These are phyloP conservation scores for Hemicrepidius hirtus DNA, from an alignment of 2,888 invertebrate species.

Conservation along the genomic window DNA sequence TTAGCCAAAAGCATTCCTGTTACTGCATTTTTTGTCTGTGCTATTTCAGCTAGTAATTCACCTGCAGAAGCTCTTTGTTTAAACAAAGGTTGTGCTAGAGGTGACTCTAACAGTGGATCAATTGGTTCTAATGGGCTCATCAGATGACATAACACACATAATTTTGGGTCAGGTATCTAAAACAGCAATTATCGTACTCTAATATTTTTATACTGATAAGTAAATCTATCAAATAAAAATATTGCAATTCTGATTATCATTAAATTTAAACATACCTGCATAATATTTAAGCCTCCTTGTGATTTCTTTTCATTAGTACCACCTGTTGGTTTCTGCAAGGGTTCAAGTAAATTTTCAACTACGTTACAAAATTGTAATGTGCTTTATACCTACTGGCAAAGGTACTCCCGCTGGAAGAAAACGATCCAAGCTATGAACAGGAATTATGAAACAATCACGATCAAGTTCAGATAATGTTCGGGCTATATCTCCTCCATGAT, in stretches of 20 bases:
- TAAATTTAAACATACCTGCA: slow-evolving; percentile 64
- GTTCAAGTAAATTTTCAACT: slow-evolving; percentile 38
- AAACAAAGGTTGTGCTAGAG: slow-evolving; percentile 85
- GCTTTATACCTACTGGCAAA: slow-evolving; percentile 74
- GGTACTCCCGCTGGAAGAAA: slow-evolving; percentile 94
- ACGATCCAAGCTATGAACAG: slow-evolving; percentile 89
- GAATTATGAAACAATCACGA: slow-evolving; percentile 95
- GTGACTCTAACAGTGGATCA: slow-evolving; percentile 90
- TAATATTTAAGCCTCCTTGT: slow-evolving; percentile 68
- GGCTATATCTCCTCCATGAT: slow-evolving; percentile 60
- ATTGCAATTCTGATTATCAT: too few relatives aligned
- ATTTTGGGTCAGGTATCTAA: slow-evolving; percentile 89
- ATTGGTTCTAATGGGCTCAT: slow-evolving; percentile 92
- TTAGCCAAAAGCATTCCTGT: slow-evolving; percentile 92
- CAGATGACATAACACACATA: slow-evolving; percentile 90
- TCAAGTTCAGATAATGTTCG: slow-evolving; percentile 88
- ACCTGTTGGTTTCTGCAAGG: slow-evolving; percentile 66
- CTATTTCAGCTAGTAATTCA: slow-evolving; percentile 85
- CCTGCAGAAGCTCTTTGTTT: slow-evolving; percentile 86
- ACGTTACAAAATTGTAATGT: slow-evolving; percentile 23
- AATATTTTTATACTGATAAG: too few relatives aligned
- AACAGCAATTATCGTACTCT: slow-evolving; percentile 41
- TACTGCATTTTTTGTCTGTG: slow-evolving; percentile 83
- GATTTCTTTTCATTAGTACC: slow-evolving; percentile 65
- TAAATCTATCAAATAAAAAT: too few relatives aligned